Evolutionary conservation across 2,888 invertebrate species (phyloP).

Genomic region (Megalurothrips usitatus): DNA sequence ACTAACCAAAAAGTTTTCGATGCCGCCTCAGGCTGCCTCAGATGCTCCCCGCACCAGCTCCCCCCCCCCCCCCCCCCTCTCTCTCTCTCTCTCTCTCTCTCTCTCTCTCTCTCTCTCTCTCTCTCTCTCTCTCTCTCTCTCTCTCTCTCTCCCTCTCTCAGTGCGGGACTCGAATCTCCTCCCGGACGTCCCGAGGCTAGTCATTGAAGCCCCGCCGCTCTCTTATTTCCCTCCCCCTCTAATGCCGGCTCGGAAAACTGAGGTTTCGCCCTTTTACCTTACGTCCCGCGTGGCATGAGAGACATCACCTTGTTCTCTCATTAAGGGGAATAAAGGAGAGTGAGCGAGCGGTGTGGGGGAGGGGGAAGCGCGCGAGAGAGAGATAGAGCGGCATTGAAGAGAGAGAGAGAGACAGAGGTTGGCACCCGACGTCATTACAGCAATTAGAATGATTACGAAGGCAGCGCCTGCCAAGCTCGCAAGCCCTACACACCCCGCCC

Average conservation of each 20-base stretch:
- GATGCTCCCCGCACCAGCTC: too few relatives aligned
- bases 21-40: too few relatives aligned
- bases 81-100: too few relatives aligned
- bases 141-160: not conserved
- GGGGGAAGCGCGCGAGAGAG: not conserved
- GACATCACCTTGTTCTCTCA: constrained; percentile 12
- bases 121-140: not conserved
- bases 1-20: too few relatives aligned
- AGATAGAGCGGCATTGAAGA: not conserved
- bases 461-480: too few relatives aligned
- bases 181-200: too few relatives aligned
- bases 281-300: not conserved
- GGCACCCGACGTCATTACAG: not conserved
- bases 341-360: not conserved
- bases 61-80: too few relatives aligned
- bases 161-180: not conserved
- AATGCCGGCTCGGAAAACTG: not conserved
- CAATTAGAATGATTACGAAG: too few relatives aligned
- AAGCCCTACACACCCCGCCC: too few relatives aligned
- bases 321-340: not conserved
- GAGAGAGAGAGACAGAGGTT: not conserved
- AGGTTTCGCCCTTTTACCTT: not conserved
- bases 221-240: not conserved
- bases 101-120: too few relatives aligned
- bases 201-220: too few relatives aligned